Base-by-base conservation (phyloP, 2,888 invertebrate genomes). In the Oxyteleia sp. region DNA sequence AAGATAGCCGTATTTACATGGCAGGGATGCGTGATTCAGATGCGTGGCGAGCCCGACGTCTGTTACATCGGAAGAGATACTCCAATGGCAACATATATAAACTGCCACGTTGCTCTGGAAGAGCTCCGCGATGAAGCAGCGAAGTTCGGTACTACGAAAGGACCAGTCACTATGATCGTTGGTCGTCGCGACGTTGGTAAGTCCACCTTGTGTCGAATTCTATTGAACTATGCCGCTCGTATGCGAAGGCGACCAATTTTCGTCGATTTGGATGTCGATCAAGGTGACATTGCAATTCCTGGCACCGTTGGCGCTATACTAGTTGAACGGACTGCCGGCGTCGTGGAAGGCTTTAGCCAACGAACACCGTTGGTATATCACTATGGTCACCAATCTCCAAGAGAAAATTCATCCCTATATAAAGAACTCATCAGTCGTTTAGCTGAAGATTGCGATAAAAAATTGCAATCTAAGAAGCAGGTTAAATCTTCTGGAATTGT, bases 171-270 rank as follows among this genome's bases (percentile, higher is more conserved):
- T 0, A 96, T 99, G 96, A 94, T 99, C 0, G 98, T 98, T 0
- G 99, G 99, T 0, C 99, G 99, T 0, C 96, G 96, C 41, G 99
- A 99, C 93, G 99, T 99, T 0, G 99, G 99, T 13, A 99, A 99
- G 93, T 98, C 98, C 0, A 99, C 99, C 0, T 93, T 99, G 1
- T 96, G 97, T 71, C 95, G 97, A 82, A 95, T 99, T 84, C 94
- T 99, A 4, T 94, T 99, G 0, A 99, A 99, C 94, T 99, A 99
- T 93, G 99, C 98, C 0, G 99, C 99, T 0, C 94, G 99, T 83
- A 96, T 23, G 23, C 23, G 23, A 2, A 23, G 23, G 23, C 2
- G 5, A 23, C 23, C 23, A 2, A 23, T 23, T 5, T 23, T 23
- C 23, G 23, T 23, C 23, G 23, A 23, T 5, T 5, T 23, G 23